Conservation (phyloP, 53 echinoderm and acorn worm genomes). For the Henricia sp. region DNA sequence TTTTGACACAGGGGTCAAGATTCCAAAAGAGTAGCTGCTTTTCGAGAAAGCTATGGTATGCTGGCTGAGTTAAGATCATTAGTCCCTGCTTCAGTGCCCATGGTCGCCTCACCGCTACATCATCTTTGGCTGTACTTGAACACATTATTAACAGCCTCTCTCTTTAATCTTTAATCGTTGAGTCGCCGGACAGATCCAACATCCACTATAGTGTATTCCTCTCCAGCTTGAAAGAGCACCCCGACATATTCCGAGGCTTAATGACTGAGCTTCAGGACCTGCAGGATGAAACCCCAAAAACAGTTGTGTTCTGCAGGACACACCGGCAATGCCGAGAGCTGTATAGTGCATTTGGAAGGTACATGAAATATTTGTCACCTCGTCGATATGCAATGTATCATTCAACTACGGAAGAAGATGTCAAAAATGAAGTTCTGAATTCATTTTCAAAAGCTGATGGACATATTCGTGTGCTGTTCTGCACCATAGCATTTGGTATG, state of each 20-base stretch:
- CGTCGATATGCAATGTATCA: slow-evolving; percentile 59
- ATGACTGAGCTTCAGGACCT: background rate
- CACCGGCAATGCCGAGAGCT: slow-evolving; percentile 14
- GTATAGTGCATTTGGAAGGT: slow-evolving; percentile 15
- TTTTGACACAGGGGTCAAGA: slow-evolving; percentile 44
- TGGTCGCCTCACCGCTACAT: slow-evolving; percentile 57
- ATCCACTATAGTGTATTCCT: slow-evolving; percentile 20
- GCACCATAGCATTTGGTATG: slow-evolving; percentile 53
- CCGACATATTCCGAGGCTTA: slow-evolving; percentile 19
- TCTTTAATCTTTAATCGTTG: background rate
- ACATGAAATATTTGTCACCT: background rate
- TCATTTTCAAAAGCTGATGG: slow-evolving; percentile 39
- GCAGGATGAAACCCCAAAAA: background rate
- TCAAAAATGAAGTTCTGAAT: slow-evolving; percentile 1
- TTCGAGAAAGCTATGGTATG: slow-evolving; percentile 20
- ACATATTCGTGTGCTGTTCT: slow-evolving; percentile 44
- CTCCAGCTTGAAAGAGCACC: background rate
- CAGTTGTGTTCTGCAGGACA: slow-evolving; percentile 21
- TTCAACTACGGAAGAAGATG: slow-evolving; percentile 19
- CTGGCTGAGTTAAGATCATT: slow-evolving; percentile 47
- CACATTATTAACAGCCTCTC: slow-evolving; percentile 21
- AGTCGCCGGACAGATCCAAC: slow-evolving; percentile 57
- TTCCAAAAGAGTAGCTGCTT: slow-evolving; percentile 11
- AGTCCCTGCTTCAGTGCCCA: slow-evolving; percentile 18
- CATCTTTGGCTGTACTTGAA: slow-evolving; percentile 14